Percentiles rank a stretch among this genome's conserved stretches.
Evolutionary conservation across 2,797 vertebrate species (phyloP).

Genomic region (Crenuchus spilurus): DNA sequence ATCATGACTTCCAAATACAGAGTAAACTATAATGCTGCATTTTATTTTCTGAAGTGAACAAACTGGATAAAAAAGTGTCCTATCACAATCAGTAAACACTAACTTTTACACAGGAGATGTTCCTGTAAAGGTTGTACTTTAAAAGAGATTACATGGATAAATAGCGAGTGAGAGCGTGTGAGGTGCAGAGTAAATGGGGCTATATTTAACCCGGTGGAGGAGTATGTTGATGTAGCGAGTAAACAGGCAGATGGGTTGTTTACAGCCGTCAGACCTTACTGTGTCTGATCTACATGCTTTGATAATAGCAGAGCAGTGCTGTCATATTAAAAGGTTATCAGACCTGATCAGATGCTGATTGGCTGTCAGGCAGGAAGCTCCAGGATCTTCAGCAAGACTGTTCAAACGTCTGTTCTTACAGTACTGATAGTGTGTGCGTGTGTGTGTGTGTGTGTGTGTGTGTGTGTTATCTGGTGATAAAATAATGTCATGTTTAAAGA

Average conservation of each 20-base stretch:
- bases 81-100: too few relatives aligned
- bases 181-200: not conserved
- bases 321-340: constrained; percentile 36
- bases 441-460: constrained; percentile 18
- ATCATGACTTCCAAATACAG: too few relatives aligned
- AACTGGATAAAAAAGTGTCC: too few relatives aligned
- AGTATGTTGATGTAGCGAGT: not conserved
- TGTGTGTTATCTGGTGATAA: too few relatives aligned
- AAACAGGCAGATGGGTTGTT: not conserved
- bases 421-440: not conserved
- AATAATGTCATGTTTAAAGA: too few relatives aligned
- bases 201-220: not conserved
- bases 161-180: not conserved
- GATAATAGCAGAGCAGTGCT: constrained; percentile 23
- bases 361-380: not conserved
- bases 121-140: too few relatives aligned
- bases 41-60: too few relatives aligned
- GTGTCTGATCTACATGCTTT: not conserved
- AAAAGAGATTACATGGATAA: constrained; percentile 15
- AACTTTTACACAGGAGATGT: too few relatives aligned
- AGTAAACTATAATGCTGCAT: too few relatives aligned
- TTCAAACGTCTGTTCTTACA: not conserved
- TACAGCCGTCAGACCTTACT: not conserved
- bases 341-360: constrained; percentile 18
- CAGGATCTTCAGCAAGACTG: not conserved